phyloP scores from a whole-genome alignment of 2,888 invertebrate genomes.

The Microchrysa polita region DNA sequence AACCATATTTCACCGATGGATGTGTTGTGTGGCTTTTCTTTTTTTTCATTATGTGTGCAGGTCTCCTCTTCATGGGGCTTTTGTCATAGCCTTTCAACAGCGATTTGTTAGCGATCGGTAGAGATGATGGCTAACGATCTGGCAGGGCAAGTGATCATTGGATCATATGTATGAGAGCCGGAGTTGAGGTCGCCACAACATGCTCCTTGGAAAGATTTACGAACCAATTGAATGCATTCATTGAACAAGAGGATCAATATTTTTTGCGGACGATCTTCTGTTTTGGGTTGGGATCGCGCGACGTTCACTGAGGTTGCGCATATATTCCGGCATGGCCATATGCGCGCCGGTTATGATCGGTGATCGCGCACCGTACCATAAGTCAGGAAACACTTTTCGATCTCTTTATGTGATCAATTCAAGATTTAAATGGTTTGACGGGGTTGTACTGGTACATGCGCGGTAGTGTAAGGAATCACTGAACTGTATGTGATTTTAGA shows the following conservation, averaged over 20 bases:
- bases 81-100: constrained; percentile 5
- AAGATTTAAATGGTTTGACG: not conserved
- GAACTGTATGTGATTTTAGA: not conserved
- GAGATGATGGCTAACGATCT: constrained; percentile 47
- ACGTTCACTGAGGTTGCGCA: no score
- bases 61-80: not conserved
- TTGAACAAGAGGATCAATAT: constrained; percentile 24
- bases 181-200: not conserved
- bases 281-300: constrained; percentile 18
- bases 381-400: constrained; percentile 18
- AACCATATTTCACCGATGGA: constrained; percentile 31
- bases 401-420: constrained; percentile 3
- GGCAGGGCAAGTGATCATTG: not conserved
- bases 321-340: not conserved
- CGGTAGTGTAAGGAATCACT: not conserved
- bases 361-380: constrained; percentile 24
- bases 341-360: constrained; percentile 38
- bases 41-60: not conserved
- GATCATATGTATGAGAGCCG: not conserved
- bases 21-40: no score
- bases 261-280: constrained; percentile 20
- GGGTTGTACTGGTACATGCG: no score
- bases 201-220: constrained; percentile 38
- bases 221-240: constrained; percentile 32
- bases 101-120: constrained; percentile 42